Evolutionary conservation across 1,140 invertebrate genomes (phyloP).

Genomic region (Trachelipus rathkii): DNA sequence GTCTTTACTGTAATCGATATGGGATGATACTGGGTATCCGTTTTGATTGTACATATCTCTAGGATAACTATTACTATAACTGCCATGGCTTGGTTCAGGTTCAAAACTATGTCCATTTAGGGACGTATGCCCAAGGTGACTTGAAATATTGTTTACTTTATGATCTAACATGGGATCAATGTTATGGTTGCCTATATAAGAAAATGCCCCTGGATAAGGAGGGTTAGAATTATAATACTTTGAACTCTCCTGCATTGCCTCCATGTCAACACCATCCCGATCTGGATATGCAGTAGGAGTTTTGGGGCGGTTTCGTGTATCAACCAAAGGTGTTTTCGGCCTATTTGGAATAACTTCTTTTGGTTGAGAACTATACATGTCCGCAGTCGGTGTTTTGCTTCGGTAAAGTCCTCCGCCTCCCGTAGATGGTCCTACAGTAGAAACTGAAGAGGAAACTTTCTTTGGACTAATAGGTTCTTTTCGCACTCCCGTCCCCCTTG

Average conservation of each 20-base stretch:
- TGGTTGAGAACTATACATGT: conserved; percentile 71
- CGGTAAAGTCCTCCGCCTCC: conserved; percentile 51
- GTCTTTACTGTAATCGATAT: conserved; percentile 30
- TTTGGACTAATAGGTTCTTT: conserved; percentile 50
- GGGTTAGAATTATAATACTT: conserved; percentile 29
- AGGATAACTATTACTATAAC: neutral
- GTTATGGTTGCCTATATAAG: conserved; percentile 35
- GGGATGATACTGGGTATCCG: conserved; percentile 14
- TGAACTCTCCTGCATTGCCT: conserved; percentile 23
- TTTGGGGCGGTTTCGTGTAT: conserved; percentile 63
- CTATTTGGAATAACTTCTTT: conserved; percentile 68
- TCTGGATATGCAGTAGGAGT: conserved; percentile 51
- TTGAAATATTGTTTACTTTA: conserved; percentile 38
- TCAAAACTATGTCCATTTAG: conserved; percentile 30
- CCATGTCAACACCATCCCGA: conserved; percentile 21
- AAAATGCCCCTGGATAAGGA: conserved; percentile 41
- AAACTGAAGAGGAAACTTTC: conserved; percentile 22
- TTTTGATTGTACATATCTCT: conserved; percentile 16
- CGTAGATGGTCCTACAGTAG: conserved; percentile 21
- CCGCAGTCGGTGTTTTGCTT: conserved; percentile 86
- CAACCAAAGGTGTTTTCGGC: conserved; percentile 75
- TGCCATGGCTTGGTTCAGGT: conserved; percentile 12
- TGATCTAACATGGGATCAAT: conserved; percentile 38
- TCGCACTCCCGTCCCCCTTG: conserved; percentile 54
- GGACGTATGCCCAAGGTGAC: conserved; percentile 33